Conservation (phyloP, 2,113 vertebrate species). For the Myiopsitta monachus region DNA sequence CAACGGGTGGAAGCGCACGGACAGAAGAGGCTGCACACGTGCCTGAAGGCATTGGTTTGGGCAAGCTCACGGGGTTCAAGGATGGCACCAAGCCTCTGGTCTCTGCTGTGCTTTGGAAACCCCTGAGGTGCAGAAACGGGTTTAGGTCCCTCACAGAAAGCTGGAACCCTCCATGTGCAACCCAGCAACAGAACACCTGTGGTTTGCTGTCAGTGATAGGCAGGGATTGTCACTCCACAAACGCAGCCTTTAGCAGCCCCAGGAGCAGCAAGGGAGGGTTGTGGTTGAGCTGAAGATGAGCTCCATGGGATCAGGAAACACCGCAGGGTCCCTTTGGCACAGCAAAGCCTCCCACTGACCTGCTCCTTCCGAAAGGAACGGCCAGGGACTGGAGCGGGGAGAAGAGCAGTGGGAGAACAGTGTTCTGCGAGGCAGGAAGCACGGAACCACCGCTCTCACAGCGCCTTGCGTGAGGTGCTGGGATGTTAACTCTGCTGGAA, state of each 20-base stretch:
- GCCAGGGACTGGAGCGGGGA: background rate
- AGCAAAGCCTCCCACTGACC: background rate
- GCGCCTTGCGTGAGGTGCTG: background rate
- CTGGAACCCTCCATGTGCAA: background rate
- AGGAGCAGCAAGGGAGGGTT: background rate
- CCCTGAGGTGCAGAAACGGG: background rate
- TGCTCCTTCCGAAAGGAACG: background rate
- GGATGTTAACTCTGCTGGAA: background rate
- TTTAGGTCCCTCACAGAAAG: background rate
- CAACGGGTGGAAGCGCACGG: background rate
- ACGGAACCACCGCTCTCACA: background rate
- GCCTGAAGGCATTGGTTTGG: background rate
- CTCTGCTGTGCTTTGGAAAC: background rate
- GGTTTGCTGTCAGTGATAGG: background rate
- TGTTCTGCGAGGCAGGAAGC: background rate
- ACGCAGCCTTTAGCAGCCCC: background rate
- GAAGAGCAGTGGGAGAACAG: background rate
- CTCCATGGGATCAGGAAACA: background rate
- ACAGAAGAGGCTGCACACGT: background rate
- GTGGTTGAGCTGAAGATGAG: background rate
- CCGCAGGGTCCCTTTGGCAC: background rate
- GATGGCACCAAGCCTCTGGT: background rate
- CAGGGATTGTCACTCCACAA: background rate
- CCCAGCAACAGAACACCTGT: background rate
- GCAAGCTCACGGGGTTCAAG: background rate